Conservation (phyloP, 1,140 invertebrate species). For the Cydia amplana region DNA sequence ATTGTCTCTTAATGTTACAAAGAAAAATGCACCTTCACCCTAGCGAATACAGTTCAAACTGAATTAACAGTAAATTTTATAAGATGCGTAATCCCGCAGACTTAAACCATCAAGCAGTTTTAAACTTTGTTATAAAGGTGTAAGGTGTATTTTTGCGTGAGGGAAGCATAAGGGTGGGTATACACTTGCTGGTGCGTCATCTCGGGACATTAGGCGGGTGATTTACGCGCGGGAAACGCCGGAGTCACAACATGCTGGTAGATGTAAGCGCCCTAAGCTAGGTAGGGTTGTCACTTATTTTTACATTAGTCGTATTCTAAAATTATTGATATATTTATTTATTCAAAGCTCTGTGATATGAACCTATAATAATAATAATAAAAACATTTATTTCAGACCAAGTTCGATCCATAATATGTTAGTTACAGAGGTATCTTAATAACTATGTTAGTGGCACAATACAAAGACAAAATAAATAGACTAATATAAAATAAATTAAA, state of each 20-base stretch:
- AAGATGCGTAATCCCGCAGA: background rate
- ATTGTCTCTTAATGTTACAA: constrained; percentile 39
- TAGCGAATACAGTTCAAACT: constrained; percentile 15
- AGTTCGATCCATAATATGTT: too few relatives aligned
- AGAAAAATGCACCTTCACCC: constrained; percentile 33
- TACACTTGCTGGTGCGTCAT: constrained; percentile 59
- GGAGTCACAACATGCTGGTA: constrained; percentile 69
- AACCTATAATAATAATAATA: too few relatives aligned
- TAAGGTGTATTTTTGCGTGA: constrained; percentile 39
- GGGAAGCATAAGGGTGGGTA: constrained; percentile 42
- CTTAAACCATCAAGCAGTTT: constrained; percentile 33
- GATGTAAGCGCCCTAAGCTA: constrained; percentile 41
- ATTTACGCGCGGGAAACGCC: constrained; percentile 72
- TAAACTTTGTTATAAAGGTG: background rate
- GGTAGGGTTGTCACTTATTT: constrained; percentile 45
- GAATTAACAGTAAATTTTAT: background rate
- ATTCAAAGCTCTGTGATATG: too few relatives aligned
- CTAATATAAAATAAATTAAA: too few relatives aligned
- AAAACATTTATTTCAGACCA: too few relatives aligned
- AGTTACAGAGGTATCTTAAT: too few relatives aligned
- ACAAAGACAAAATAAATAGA: too few relatives aligned
- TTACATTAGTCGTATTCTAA: background rate
- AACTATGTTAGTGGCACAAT: too few relatives aligned
- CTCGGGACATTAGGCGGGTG: constrained; percentile 77
- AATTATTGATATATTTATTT: too few relatives aligned